Evolutionary conservation across 2,113 vertebrate genomes (phyloP), one percentile per base, ranked within the genome.

Genomic region (Mesocricetus auratus): DNA sequence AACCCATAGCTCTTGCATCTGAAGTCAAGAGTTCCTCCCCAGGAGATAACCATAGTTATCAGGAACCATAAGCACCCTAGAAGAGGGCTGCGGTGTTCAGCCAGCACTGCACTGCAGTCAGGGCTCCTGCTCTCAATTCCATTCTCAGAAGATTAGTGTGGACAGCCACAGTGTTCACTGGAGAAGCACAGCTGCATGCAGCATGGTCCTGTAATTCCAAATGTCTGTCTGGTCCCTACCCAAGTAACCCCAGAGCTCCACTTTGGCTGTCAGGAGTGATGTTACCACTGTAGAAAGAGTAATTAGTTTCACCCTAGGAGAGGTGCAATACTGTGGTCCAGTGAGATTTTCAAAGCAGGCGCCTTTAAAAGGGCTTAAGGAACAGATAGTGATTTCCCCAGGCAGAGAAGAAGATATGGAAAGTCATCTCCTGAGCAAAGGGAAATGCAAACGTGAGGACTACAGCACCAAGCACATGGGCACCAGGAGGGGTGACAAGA

Each of bases 301-400:
- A 66, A 66, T 10, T 66, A 31, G 11, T 66, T 66, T 31, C 64
- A 66, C 64, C 64, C 64, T 31, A 31, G 64, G 64, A 66, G 33
- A 21, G 50, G 36, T 0, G 21, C 42, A 29, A 42, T 1, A 7
- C 6, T 4, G 22, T 22, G 17, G 2, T 45, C 5, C 24, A 56
- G 16, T 53, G 45, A 42, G 45, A 6, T 81, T 56, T 73, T 17
- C 53, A 79, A 56, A 79, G 45, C 47, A 69, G 33, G 33, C 36
- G 1, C 68, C 26, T 66, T 66, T 11, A 64, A 64, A 29, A 64
- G 16, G 68, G 33, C 33, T 36, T n/a, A 69, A 69, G 36, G 68
- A 69, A 69, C 15, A 69, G 68, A 66, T 36, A 69, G 33, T 17
- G 33, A 68, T 22, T 1, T 2, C 68, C 33, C 68, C 33, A 8